phyloP scores from a whole-genome alignment of 2,888 invertebrate genomes.

The Plagodis dolabraria region DNA sequence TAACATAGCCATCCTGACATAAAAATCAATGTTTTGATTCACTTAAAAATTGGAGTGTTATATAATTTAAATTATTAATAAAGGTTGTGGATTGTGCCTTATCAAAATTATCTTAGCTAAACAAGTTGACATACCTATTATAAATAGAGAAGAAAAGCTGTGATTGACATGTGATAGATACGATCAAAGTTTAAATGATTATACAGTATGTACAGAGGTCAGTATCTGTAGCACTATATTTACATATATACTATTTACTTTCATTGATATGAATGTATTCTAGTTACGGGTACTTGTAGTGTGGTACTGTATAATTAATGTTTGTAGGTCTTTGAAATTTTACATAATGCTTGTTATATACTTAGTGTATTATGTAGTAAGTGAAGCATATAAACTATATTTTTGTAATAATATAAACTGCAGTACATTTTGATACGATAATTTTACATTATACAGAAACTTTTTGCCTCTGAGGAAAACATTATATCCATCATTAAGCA shows the following conservation, averaged over 20 bases:
- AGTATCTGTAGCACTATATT: constrained; percentile 37
- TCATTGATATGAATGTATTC: constrained; percentile 14
- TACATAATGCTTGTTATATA: constrained; percentile 1
- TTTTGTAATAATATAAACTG: too few species aligned
- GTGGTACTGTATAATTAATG: not conserved
- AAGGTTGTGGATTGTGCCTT: constrained; percentile 33
- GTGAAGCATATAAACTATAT: too few species aligned
- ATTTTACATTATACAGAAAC: too few species aligned
- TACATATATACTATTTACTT: constrained; percentile 31
- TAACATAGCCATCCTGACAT: too few species aligned
- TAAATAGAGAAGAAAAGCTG: constrained; percentile 35
- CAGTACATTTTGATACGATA: too few species aligned
- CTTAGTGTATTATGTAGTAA: too few species aligned
- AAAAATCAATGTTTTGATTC: too few species aligned
- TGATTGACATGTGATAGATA: constrained; percentile 46
- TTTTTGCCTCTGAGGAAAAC: too few species aligned
- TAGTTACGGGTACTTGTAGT: constrained; percentile 2
- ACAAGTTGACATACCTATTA: constrained; percentile 12
- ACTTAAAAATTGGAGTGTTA: too few species aligned
- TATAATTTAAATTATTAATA: not conserved
- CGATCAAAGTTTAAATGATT: constrained; percentile 46
- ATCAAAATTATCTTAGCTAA: constrained; percentile 7
- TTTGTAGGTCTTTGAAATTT: constrained; percentile 9
- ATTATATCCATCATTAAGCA: too few species aligned
- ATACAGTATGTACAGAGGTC: constrained; percentile 49